Conservation (phyloP, 1,140 invertebrate genomes). For the Drosophila mayri region DNA sequence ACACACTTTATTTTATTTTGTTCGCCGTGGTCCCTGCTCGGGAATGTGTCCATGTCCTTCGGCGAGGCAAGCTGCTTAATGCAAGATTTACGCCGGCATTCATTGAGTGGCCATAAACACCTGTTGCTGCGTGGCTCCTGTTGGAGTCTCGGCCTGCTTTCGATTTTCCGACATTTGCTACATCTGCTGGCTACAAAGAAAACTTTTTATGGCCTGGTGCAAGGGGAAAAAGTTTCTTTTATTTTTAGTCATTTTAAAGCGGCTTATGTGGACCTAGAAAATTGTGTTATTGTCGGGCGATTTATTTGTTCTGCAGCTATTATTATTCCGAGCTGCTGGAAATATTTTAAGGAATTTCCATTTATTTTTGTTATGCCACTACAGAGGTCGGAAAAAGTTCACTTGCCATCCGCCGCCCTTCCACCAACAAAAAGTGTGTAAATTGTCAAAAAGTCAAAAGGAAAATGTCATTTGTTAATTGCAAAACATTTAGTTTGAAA, state of each 20-base stretch:
- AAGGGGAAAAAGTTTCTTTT: conserved; percentile 34
- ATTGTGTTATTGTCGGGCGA: conserved; percentile 37
- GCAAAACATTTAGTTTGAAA: conserved; percentile 58
- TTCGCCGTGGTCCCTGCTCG: conserved; percentile 26
- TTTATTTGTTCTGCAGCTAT: conserved; percentile 36
- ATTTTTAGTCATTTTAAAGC: conserved; percentile 53
- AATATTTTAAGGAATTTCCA: conserved; percentile 39
- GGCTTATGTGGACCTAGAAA: conserved; percentile 45
- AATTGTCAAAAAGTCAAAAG: conserved; percentile 62
- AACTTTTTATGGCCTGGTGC: conserved; percentile 54
- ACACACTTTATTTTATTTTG: neutral
- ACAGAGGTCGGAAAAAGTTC: conserved; percentile 26
- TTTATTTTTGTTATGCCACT: conserved; percentile 30
- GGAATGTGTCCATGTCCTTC: conserved; percentile 49
- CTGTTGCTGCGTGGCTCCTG: conserved; percentile 60
- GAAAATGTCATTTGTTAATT: conserved; percentile 72
- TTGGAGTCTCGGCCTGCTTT: conserved; percentile 14
- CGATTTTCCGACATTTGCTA: conserved; percentile 30
- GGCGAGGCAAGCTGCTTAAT: conserved; percentile 47
- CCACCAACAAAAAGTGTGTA: conserved; percentile 42
- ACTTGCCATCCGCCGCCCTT: conserved; percentile 10
- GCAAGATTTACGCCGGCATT: conserved; percentile 80
- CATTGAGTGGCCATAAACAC: conserved; percentile 71
- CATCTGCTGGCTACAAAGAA: conserved; percentile 55
- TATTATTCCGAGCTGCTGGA: conserved; percentile 42